A percentile compares a stretch with the other conserved stretches of the same genome.
These are phyloP conservation scores for Cyclina sinensis DNA, from an alignment of 1,140 invertebrate species.

Conservation along the genomic window DNA sequence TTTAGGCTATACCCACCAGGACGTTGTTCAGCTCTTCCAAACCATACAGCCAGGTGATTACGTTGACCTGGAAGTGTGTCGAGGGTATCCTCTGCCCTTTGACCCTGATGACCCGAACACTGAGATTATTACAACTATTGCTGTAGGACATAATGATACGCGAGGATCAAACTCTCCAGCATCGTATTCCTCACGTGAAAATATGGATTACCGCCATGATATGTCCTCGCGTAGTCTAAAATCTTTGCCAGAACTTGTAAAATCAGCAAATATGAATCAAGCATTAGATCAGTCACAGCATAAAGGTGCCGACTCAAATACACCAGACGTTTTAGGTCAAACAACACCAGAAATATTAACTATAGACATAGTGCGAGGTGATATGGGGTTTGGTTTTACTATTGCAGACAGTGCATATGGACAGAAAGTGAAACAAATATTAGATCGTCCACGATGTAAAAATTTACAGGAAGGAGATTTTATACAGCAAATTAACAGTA, in stretches of 20 bases:
- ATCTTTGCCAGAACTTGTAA: constrained; percentile 83
- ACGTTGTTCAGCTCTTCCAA: constrained; percentile 98
- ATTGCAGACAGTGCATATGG: constrained; percentile 94
- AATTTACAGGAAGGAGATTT: constrained; percentile 98
- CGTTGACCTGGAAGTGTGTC: constrained; percentile 96
- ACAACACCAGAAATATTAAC: constrained; percentile 78
- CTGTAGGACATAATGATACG: constrained; percentile 90
- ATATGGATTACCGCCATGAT: constrained; percentile 69
- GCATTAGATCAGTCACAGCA: constrained; percentile 27
- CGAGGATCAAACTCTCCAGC: constrained; percentile 69
- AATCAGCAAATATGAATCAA: constrained; percentile 79
- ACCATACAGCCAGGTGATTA: constrained; percentile 96
- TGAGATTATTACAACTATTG: constrained; percentile 97
- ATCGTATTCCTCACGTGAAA: constrained; percentile 72
- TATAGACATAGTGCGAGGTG: constrained; percentile 86
- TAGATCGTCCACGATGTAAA: constrained; percentile 97
- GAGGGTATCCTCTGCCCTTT: constrained; percentile 97
- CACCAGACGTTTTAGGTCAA: constrained; percentile 79
- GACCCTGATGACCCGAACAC: constrained; percentile 99
- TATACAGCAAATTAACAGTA: constrained; percentile 97
- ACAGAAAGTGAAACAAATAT: constrained; percentile 95
- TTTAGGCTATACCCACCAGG: constrained; percentile 97
- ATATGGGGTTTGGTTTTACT: constrained; percentile 96
- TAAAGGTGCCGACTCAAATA: constrained; percentile 58
- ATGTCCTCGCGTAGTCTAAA: constrained; percentile 80